A percentile compares a stretch with the other conserved stretches of the same genome.
These are phyloP conservation scores for Frankliniella intonsa DNA, from an alignment of 2,888 invertebrate species.

Conservation along the genomic window DNA sequence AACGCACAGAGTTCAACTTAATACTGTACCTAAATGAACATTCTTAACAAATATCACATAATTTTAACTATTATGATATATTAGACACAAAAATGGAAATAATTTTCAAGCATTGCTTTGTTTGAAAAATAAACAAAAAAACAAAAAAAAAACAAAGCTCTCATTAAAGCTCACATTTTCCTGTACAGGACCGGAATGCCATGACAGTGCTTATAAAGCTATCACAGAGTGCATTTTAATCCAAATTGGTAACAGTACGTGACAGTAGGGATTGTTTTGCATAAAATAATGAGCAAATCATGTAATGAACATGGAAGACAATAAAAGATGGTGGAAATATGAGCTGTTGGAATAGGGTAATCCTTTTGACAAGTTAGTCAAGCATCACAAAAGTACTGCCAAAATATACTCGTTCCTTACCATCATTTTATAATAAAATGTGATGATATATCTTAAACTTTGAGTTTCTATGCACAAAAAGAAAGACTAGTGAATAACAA, in stretches of 20 bases:
- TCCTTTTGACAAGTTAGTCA: neutral
- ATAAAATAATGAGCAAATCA: neutral
- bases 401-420: neutral
- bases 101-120: neutral
- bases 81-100: neutral
- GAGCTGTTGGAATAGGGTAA: too few relatives aligned
- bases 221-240: neutral
- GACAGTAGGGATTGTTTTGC: neutral
- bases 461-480: too few relatives aligned
- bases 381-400: neutral
- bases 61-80: neutral
- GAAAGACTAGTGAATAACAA: too few relatives aligned
- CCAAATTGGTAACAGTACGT: neutral
- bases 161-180: slow-evolving; percentile 5
- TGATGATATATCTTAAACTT: too few relatives aligned
- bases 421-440: too few relatives aligned
- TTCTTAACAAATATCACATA: neutral
- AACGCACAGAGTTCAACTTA: neutral
- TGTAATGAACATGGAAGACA: neutral
- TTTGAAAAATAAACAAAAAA: neutral
- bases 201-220: neutral
- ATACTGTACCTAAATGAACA: neutral
- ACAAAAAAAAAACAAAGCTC: neutral
- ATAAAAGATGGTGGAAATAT: neutral
- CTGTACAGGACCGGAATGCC: slow-evolving; percentile 15